Conservation (phyloP, 2,797 vertebrate genomes). For the Schizopygopsis pylzovi region DNA sequence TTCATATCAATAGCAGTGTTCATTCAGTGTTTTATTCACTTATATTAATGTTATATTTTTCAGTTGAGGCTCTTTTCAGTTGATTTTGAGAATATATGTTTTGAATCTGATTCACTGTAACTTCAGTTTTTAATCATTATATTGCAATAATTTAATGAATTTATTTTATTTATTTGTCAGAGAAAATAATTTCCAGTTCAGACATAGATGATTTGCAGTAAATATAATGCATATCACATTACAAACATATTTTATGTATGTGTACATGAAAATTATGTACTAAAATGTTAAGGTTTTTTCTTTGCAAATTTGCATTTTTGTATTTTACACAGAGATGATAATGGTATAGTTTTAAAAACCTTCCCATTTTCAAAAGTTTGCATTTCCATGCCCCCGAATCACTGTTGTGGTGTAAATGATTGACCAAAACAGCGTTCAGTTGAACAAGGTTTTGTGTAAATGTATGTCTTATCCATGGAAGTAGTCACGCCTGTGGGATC, state of each 20-base stretch:
- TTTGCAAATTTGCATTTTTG: no score
- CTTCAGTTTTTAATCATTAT: not conserved
- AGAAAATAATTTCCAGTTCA: not conserved
- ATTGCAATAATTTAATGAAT: not conserved
- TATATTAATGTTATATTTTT: not conserved
- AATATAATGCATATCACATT: not conserved
- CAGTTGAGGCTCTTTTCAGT: not conserved
- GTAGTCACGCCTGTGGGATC: not conserved
- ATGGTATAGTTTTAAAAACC: no score
- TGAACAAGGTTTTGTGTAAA: not conserved
- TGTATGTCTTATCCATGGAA: not conserved
- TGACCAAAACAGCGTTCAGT: no score
- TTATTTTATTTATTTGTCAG: not conserved
- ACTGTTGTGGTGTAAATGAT: no score
- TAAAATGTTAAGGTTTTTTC: no score
- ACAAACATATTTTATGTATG: not conserved
- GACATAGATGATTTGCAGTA: no score
- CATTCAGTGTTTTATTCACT: not conserved
- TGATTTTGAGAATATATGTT: not conserved
- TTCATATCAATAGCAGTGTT: no score
- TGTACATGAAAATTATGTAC: no score
- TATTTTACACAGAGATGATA: no score
- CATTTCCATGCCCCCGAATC: no score
- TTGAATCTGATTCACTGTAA: not conserved
- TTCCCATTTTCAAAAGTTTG: no score